Conservation (phyloP, 2,888 invertebrate genomes). For the Branchellion lobata region DNA sequence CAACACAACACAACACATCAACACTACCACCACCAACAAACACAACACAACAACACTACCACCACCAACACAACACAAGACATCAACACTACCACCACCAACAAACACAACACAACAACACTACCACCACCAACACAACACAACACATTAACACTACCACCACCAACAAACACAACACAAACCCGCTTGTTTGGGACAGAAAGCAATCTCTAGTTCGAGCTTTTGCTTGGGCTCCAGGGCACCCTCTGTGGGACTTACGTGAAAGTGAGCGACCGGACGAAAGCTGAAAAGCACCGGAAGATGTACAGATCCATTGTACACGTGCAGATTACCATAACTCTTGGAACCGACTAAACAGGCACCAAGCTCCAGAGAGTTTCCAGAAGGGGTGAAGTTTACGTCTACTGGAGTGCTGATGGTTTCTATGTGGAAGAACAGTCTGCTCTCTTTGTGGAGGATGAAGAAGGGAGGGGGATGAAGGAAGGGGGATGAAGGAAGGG, state of each 20-base stretch:
- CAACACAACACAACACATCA: too few species aligned
- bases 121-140: too few species aligned
- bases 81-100: too few species aligned
- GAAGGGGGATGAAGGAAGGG: too few species aligned
- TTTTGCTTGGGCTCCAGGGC: background rate
- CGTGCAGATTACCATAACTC: background rate
- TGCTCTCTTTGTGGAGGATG: background rate
- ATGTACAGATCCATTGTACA: background rate
- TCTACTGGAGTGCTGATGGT: background rate
- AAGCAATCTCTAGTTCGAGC: background rate
- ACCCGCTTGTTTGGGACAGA: conserved; percentile 4
- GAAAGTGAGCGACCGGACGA: background rate
- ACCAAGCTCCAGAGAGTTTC: background rate
- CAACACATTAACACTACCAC: too few species aligned
- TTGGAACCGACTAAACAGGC: background rate
- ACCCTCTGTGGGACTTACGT: background rate
- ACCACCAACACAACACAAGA: too few species aligned
- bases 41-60: too few species aligned
- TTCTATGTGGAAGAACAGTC: background rate
- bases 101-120: too few species aligned
- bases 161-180: too few species aligned
- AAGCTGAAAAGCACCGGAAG: background rate
- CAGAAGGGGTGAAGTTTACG: background rate
- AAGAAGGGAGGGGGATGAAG: too few species aligned
- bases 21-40: too few species aligned